These are phyloP conservation scores for Crotalus helleri DNA, from an alignment of 2,113 vertebrate genomes.

Conservation along the genomic window DNA sequence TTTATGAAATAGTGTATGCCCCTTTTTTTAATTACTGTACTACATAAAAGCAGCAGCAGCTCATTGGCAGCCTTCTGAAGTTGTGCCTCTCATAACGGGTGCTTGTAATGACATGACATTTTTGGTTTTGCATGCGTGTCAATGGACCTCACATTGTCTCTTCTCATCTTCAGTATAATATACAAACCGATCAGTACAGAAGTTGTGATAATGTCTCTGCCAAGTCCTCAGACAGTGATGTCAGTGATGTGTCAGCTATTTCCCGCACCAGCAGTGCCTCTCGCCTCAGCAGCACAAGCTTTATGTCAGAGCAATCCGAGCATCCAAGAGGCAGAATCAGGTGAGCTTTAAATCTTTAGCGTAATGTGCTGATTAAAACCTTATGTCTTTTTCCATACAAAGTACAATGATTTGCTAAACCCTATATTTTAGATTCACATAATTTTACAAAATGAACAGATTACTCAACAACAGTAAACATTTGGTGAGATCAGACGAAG, in stretches of 20 bases:
- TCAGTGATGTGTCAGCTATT: conserved; percentile 92
- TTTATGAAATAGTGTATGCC: neutral
- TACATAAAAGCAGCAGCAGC: neutral
- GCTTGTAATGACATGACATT: conserved; percentile 8
- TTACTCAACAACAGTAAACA: neutral
- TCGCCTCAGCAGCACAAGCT: conserved; percentile 96
- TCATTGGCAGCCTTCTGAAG: conserved; percentile 1
- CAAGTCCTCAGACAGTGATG: conserved; percentile 95
- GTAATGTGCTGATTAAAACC: neutral
- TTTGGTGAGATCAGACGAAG: neutral
- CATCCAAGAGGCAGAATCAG: conserved; percentile 88
- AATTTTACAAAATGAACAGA: neutral
- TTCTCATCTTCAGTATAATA: conserved; percentile 79
- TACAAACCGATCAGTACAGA: conserved; percentile 88
- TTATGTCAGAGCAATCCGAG: conserved; percentile 98
- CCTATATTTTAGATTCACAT: neutral
- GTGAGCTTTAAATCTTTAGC: conserved; percentile 70
- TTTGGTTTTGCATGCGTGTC: neutral
- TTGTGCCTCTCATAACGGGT: neutral
- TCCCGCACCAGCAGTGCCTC: conserved; percentile 98
- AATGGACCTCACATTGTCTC: conserved; percentile 65
- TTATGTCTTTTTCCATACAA: neutral
- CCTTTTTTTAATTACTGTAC: neutral
- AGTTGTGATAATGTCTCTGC: conserved; percentile 96
- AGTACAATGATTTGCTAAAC: neutral